phyloP scores from a whole-genome alignment of 2,113 vertebrate genomes.

The Labrus mixtus region DNA sequence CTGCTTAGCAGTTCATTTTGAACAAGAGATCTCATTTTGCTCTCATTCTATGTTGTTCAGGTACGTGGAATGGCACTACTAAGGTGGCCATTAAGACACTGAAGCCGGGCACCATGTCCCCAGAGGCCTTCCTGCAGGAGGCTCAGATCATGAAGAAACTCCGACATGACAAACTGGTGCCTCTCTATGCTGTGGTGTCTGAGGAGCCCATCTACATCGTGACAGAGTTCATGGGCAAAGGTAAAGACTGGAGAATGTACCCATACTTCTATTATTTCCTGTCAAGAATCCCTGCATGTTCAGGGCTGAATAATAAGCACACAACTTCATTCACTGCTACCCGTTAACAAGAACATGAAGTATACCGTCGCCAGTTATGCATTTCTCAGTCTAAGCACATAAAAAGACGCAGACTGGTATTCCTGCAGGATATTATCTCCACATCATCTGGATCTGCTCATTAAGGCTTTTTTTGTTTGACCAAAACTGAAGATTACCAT shows the following conservation, averaged over 20 bases:
- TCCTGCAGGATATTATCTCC: too few relatives aligned
- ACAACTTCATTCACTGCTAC: too few relatives aligned
- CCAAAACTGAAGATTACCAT: too few relatives aligned
- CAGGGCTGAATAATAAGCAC: too few relatives aligned
- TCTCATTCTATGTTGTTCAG: conserved; percentile 71
- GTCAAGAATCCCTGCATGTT: too few relatives aligned
- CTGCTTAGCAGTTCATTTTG: neutral
- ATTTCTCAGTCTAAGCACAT: too few relatives aligned
- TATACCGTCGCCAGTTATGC: too few relatives aligned
- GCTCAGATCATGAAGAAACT: conserved; percentile 99
- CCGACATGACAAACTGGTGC: conserved; percentile 96
- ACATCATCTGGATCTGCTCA: too few relatives aligned
- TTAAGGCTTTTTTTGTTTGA: too few relatives aligned
- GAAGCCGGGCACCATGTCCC: conserved; percentile 98
- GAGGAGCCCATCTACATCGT: conserved; percentile 98
- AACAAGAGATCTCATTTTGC: neutral
- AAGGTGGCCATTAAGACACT: conserved; percentile 99
- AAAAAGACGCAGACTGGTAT: too few relatives aligned
- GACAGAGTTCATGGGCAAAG: conserved; percentile 98
- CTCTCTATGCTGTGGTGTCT: conserved; percentile 96
- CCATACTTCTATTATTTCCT: neutral
- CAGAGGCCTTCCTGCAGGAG: conserved; percentile 97
- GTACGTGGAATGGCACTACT: conserved; percentile 98
- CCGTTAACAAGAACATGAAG: too few relatives aligned
- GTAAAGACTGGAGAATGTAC: conserved; percentile 68